These are phyloP conservation scores for Parnassius apollo DNA, from an alignment of 2,888 invertebrate genomes.

Conservation along the genomic window DNA sequence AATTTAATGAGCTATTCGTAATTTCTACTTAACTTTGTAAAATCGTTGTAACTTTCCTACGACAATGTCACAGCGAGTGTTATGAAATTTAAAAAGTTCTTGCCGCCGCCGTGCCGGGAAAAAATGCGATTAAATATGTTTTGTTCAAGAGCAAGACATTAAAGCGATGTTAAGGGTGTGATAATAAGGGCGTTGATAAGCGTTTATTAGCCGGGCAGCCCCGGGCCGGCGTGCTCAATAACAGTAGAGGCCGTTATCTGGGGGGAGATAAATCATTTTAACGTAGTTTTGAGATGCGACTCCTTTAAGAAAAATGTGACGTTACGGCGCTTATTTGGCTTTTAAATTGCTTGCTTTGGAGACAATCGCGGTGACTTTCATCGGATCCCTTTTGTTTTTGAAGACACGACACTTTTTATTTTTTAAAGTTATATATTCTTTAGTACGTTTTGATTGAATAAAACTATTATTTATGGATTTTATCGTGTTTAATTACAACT, in stretches of 20 bases:
- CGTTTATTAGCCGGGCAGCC: conserved; percentile 77
- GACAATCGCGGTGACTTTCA: conserved; percentile 41
- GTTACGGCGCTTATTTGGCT: conserved; percentile 61
- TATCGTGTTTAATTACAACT: too few species aligned
- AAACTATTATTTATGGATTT: too few species aligned
- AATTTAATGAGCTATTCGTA: neutral
- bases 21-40: conserved; percentile 5
- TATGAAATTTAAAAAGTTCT: conserved; percentile 78
- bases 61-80: conserved; percentile 41
- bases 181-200: conserved; percentile 82
- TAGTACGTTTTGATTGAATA: too few species aligned
- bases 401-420: conserved; percentile 19
- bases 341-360: conserved; percentile 56
- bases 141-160: conserved; percentile 82
- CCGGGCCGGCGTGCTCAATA: conserved; percentile 64
- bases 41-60: conserved; percentile 27
- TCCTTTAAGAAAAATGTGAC: conserved; percentile 65
- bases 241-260: conserved; percentile 64
- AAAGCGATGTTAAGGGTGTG: conserved; percentile 82
- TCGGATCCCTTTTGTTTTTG: conserved; percentile 40
- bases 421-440: conserved; percentile 8
- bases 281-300: conserved; percentile 67
- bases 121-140: conserved; percentile 82
- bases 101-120: conserved; percentile 43
- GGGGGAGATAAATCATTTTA: conserved; percentile 80